Base-by-base conservation (phyloP, 2,797 vertebrate genomes). In the Strix occidentalis region DNA sequence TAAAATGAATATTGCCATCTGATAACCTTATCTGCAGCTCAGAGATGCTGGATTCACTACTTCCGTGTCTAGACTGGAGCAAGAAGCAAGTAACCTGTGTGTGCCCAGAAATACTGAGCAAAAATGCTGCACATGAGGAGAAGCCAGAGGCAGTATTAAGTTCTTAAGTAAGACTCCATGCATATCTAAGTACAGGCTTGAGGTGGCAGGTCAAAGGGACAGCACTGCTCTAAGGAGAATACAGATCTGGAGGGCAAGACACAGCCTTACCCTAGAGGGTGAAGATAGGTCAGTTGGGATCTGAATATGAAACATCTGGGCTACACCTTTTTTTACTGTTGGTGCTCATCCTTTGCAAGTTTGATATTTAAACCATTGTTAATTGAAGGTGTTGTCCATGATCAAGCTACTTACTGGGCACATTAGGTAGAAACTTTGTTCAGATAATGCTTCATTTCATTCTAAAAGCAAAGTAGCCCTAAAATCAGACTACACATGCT, bases 381-480 rank as follows among this genome's bases (percentile, higher is more conserved):
- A 57, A 65, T 81, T 74, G 41, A 71, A 65, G 56, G 26, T 46
- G 8, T 5, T 72, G 45, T 35, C 24, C 14, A 2, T 60, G 57
- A 39, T 80, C 39, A 37, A 9, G 39, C 17, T 56, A 2, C 57
- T 87, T 69, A 28, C 13, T n/a, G 57, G 61, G 15, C 16, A 17
- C 8, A 5, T 50, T 25, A n/a, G 51, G 24, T 51, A 33, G 46
- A 35, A 45, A 23, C 48, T 91, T 63, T n/a, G 28, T 81, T 57
- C 39, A 68, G 43, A 35, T 65, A 65, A 65, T 39, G 14, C 48
- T 87, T 48, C 10, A 51, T 91, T 96, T 90, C 43, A 35, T 92
- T 93, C 74, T 72, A 54, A 95, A 93, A 94, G 70, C 70, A 93
- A 95, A 76, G 25, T 21, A 50, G 24, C 13, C 87, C 41, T 92